Evolutionary conservation across 2,113 vertebrate species (phyloP).

Genomic region (Neopipo cinnamomea): DNA sequence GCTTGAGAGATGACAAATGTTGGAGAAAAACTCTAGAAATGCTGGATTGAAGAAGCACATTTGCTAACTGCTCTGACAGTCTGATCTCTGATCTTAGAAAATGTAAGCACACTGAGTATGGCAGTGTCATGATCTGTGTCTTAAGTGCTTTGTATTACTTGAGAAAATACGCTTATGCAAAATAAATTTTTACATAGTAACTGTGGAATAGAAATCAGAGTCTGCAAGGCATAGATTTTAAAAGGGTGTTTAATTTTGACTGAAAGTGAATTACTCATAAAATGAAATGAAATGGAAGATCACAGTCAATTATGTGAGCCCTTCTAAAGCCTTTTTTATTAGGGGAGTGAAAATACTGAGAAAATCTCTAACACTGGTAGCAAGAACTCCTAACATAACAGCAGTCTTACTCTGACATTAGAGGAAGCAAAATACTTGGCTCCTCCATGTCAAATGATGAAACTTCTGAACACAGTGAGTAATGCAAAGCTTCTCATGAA

Average conservation of each 20-base stretch:
- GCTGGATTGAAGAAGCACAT: neutral
- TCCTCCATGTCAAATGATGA: neutral
- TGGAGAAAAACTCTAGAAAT: conserved; percentile 18
- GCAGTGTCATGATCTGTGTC: neutral
- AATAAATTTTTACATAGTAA: neutral
- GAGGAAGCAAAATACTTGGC: neutral
- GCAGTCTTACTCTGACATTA: neutral
- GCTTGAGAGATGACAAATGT: neutral
- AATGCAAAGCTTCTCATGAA: neutral
- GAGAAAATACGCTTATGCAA: neutral
- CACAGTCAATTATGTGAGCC: neutral
- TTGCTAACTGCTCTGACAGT: neutral
- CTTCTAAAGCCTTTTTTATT: neutral
- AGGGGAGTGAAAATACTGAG: neutral
- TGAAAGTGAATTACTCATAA: neutral
- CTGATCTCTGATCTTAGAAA: conserved; percentile 17
- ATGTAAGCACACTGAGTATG: neutral
- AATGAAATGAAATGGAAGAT: neutral
- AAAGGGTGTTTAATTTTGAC: neutral
- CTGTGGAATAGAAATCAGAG: neutral
- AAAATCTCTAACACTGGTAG: neutral
- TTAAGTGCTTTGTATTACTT: neutral
- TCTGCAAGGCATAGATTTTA: neutral
- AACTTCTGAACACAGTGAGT: neutral
- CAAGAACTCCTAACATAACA: neutral